Evolutionary conservation across 2,888 invertebrate species (phyloP), one percentile per base, ranked within the genome.

Genomic region (Peribatodes rhomboidaria): DNA sequence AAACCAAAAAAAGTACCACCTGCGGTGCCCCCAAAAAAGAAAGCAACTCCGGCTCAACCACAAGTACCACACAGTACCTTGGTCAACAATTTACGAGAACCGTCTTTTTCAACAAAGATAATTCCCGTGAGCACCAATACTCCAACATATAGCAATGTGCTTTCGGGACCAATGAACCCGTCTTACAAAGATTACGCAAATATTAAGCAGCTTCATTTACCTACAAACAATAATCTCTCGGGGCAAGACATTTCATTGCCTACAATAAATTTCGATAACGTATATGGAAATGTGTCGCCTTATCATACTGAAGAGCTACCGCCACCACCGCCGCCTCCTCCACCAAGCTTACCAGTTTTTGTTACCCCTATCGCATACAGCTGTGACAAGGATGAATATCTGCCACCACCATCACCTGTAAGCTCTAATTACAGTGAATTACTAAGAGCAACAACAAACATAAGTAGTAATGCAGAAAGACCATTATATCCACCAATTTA

Each of bases 391-490:
- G 97, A 97, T 70, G 96, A 97, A 76, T 93, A 96, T 69, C 94
- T 96, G 61, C 97, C 97, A 18, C 98, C 98, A 7, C 97, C 98
- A 9, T 97, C 97, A 67, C 98, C 98, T 1, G 98, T 98, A 0
- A 98, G 97, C 78, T 98, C 98, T 2, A 98, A 97, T 74, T 98
- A 98, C 79, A 98, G 98, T 80, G 98, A 98, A 88, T 89, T 98
- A 61, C 94, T 97, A 58, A 94, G 97, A 70, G 98, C 98, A 13
- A 97, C 97, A 20, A 95, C 96, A 76, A 94, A 95, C 60, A 92
- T 94, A 61, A 88, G 84, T 73, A 91, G 82, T 65, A 91, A 90
- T 57, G 90, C 91, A 71, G 91, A 90, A 11, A 83, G 94, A 69
- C 94, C 94, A 71, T 94, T 95, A 77, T 96, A 96, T 61, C 95